Base-by-base conservation (phyloP, 2,797 vertebrate genomes). In the Cirrhinus molitorella region DNA sequence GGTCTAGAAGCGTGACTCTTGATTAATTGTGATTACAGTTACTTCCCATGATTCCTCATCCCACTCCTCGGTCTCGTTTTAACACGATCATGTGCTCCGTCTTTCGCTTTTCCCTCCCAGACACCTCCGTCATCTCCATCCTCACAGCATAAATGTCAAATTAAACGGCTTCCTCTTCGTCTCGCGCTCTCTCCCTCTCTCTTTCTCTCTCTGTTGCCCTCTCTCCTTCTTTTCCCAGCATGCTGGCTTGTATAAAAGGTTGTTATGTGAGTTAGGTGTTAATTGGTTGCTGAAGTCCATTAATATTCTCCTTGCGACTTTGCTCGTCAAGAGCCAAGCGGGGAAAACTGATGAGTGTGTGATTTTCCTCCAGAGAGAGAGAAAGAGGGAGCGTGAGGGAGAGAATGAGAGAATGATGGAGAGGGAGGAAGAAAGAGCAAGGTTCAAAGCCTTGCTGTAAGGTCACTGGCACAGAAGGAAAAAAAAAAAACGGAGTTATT, bases 261-360 rank as follows among this genome's bases (percentile, higher is more conserved):
- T 94, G 91, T 94, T 94, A 94, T 95, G 94, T 94, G 93, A 91
- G 93, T 89, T 92, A 94, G 92, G 94, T 95, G 94, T 93, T 96
- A 96, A 95, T 95, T 95, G 94, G 93, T 90, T 91, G 92, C 89
- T 79, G 91, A 94, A 92, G 91, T 92, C 94, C 90, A 89, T 96
- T 96, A 95, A 95, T 94, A 96, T 96, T 95, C 94, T 93, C 93
- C 93, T 94, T 92, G 92, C 88, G 85, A 90, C 88, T 87, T 89
- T 45, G 87, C 91, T 94, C 93, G 87, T 94, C 93, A 93, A 92
- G 92, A 94, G 93, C 92, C 91, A 91, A 92, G 92, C 88, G 11
- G 90, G 90, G 91, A 95, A 89, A 94, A 95, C 90, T 95, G 95
- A 96, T 95, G 95, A 96, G 93, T 94, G 89, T 94, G 95, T 94